Percentiles rank a stretch among this genome's conserved stretches.
Evolutionary conservation across 2,888 invertebrate genomes (phyloP).

Genomic region (Sarcophaga carnaria): DNA sequence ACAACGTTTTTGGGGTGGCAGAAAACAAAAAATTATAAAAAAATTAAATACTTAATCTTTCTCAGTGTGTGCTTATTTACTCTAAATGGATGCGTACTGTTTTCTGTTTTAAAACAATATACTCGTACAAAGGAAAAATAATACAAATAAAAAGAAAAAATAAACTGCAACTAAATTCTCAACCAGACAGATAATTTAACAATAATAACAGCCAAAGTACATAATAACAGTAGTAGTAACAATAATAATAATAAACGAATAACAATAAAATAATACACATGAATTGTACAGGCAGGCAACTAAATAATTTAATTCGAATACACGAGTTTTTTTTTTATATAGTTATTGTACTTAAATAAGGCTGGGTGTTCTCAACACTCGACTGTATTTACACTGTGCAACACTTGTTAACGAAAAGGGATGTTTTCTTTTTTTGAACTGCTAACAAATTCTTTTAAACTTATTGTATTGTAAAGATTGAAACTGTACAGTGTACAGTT

Average conservation of each 20-base stretch:
- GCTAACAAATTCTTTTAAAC: no score
- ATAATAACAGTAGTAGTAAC: slow-evolving; percentile 19
- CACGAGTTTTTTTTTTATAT: not conserved
- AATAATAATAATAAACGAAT: slow-evolving; percentile 26
- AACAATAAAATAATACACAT: not conserved
- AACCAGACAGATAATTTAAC: slow-evolving; percentile 18
- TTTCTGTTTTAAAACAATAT: not conserved
- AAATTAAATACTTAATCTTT: slow-evolving; percentile 26
- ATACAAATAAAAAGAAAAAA: not conserved
- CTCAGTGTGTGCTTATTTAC: not conserved
- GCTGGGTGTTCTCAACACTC: not conserved
- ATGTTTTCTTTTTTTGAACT: not conserved
- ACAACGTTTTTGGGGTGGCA: slow-evolving; percentile 30
- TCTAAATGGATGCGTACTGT: not conserved
- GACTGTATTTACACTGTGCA: not conserved
- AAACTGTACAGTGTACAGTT: no score
- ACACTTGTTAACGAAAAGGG: not conserved
- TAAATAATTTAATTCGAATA: not conserved
- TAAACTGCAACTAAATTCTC: not conserved
- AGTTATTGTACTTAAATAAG: not conserved
- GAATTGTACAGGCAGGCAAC: not conserved
- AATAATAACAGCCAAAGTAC: not conserved
- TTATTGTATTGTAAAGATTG: no score
- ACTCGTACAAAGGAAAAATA: not conserved
- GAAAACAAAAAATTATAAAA: slow-evolving; percentile 15